A percentile compares a stretch with the other conserved stretches of the same genome.
Evolutionary conservation across 1,140 invertebrate species (phyloP).

Genomic region (Penaeus vannamei): DNA sequence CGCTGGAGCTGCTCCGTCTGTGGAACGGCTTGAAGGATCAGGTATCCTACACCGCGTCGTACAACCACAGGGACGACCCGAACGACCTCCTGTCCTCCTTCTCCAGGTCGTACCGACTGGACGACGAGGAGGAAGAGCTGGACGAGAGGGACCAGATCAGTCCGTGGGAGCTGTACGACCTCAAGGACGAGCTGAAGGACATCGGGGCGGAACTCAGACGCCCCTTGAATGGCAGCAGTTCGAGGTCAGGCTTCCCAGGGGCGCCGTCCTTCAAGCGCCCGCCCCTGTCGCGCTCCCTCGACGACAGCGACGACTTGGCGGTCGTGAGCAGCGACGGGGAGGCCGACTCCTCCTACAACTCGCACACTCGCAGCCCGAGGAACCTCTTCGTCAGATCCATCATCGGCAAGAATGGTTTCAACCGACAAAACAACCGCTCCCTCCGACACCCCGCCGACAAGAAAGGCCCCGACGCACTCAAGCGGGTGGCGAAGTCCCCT

Average conservation of each 20-base stretch:
- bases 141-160: constrained; percentile 45
- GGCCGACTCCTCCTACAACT: constrained; percentile 43
- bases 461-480: not conserved
- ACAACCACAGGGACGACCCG: constrained; percentile 42
- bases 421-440: not conserved
- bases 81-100: constrained; percentile 21
- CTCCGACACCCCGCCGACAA: not conserved
- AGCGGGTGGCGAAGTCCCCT: not conserved
- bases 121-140: constrained; percentile 29
- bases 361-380: not conserved
- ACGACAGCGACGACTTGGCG: constrained; percentile 50
- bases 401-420: not conserved
- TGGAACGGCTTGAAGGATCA: constrained; percentile 57
- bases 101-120: constrained; percentile 29
- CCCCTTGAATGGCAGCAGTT: not conserved
- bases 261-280: not conserved
- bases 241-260: not conserved
- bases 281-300: constrained; percentile 23
- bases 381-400: not conserved
- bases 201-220: not conserved
- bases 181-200: constrained; percentile 60
- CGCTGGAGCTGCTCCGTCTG: constrained; percentile 54
- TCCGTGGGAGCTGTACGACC: constrained; percentile 61
- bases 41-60: constrained; percentile 56
- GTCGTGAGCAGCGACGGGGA: constrained; percentile 57